Evolutionary conservation across 30 jellyfish, hydroid and myxozoan genomes (phyloP).

Genomic region (Morbakka virulenta): DNA sequence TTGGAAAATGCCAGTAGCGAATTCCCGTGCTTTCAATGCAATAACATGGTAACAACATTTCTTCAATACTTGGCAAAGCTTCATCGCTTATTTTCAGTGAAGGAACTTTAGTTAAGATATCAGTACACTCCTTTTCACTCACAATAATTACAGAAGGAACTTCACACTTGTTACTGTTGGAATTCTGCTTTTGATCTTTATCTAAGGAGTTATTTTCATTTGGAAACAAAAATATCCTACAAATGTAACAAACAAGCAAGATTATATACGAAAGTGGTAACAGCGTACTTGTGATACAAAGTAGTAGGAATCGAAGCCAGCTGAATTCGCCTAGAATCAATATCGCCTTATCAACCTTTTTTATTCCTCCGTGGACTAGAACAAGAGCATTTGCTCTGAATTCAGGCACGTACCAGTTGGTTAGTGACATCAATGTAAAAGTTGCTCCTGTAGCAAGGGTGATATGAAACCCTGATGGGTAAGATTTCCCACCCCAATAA

Average conservation of each 20-base stretch:
- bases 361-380: constrained; percentile 2
- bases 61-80: background rate
- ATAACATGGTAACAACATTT: constrained; percentile 55
- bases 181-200: too few species aligned
- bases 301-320: constrained; percentile 52
- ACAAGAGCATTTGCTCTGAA: constrained; percentile 34
- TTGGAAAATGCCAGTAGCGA: constrained; percentile 89
- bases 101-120: background rate
- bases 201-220: too few species aligned
- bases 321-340: constrained; percentile 60
- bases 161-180: background rate
- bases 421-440: constrained; percentile 69
- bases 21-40: constrained; percentile 42
- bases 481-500: constrained; percentile 25
- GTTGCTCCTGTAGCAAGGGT: constrained; percentile 54
- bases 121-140: background rate
- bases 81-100: background rate
- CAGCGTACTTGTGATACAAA: constrained; percentile 67
- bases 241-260: constrained; percentile 35
- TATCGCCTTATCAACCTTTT: constrained; percentile 14
- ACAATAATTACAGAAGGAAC: too few species aligned
- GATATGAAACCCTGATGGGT: constrained; percentile 37
- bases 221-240: constrained; percentile 24
- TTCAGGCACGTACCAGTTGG: constrained; percentile 88
- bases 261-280: constrained; percentile 62